Base-by-base conservation (phyloP, 2,797 vertebrate genomes). In the Eulemur albifrons region DNA sequence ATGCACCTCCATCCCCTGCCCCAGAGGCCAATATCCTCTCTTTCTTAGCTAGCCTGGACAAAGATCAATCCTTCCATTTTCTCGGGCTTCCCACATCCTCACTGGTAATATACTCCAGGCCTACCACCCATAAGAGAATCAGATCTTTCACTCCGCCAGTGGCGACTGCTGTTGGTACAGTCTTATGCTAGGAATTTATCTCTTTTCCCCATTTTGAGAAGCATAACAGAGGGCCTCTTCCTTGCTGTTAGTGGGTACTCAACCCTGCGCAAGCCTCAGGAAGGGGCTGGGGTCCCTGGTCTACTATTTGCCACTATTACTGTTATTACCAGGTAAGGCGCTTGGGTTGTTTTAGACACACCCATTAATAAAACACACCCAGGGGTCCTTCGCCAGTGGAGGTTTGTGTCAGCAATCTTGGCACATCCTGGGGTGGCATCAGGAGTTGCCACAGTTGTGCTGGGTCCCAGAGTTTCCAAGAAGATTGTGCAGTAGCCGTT, bases 81-180 rank as follows among this genome's bases (percentile, higher is more conserved):
- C 20, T 65, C 15, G 45, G 50, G 54, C 13, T 38, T 65, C 54
- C 38, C 50, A 2, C 9, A 35, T 93, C 61, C 59, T 73, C 27
- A 32, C 35, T 32, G 54, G 52, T 48, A 30, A 30, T n/a, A 23
- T 12, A 20, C 0, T 23, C 18, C 14, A 83, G 23, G 5, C 61
- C 45, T 21, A 40, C 20, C 6, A 12, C 70, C 70, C 45, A 0
- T 20, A 57, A 20, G 75, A 35, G 43, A 80, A 13, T 59, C 63
- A 67, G 67, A 45, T 75, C 3, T 32, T 75, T 57, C 32, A 3
- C 25, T 70, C 52, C n/a, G 43, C 61, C 73, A 12, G 1, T 45
- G 5, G 61, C 13, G n/a, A n/a, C 38, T 25, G 1, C 67, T 7
- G 0, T 52, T 9, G 35, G 52, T 38, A 13, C 10, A 21, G 0